Evolutionary conservation across 1,140 invertebrate species (phyloP), one percentile per base, ranked within the genome.

Genomic region (Drosophila teissieri): DNA sequence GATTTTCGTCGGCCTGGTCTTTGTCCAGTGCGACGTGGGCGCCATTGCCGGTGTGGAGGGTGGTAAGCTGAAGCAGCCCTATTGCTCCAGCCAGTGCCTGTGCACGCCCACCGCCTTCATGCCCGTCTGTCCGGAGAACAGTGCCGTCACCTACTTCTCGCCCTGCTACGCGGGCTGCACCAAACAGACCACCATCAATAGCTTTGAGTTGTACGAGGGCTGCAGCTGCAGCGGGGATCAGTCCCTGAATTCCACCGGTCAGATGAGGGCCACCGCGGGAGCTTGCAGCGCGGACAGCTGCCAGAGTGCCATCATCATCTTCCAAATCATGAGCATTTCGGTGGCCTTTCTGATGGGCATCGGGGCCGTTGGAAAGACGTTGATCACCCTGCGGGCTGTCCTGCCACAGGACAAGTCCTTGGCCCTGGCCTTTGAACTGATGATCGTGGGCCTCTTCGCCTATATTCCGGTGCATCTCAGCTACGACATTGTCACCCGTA

Each of bases 81-180:
- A 92, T 24, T 96, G 95, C 79, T 95, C 95, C 80, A 89, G 77
- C 37, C 70, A 94, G 19, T 96, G 96, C 78, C 89, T 93, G 15
- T 96, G 95, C 88, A 93, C 92, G 1, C 88, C 93, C 15, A 94
- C 93, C 31, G 93, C 55, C 64, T 96, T 96, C 73, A 93, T 94
- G 52, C 96, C 96, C 2, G 93, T 96, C 12, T 96, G 96, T 79
- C 93, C 94, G 10, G 91, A 91, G 42, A 93, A 93, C 70, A 93
- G 93, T 6, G 92, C 78, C 1, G 80, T 92, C 8, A 95, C 94
- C 0, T 96, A 94, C 90, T 96, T 95, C 78, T 95, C 94, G 10
- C 94, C 95, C 8, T 96, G 96, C 88, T 94, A 95, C 70, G 96
- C 96, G 34, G 96, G 95, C 14, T 96, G 96, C 82, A 89, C 84